Evolutionary conservation across 2,113 vertebrate species (phyloP), one percentile per base, ranked within the genome.

Genomic region (Baryphthengus martii): DNA sequence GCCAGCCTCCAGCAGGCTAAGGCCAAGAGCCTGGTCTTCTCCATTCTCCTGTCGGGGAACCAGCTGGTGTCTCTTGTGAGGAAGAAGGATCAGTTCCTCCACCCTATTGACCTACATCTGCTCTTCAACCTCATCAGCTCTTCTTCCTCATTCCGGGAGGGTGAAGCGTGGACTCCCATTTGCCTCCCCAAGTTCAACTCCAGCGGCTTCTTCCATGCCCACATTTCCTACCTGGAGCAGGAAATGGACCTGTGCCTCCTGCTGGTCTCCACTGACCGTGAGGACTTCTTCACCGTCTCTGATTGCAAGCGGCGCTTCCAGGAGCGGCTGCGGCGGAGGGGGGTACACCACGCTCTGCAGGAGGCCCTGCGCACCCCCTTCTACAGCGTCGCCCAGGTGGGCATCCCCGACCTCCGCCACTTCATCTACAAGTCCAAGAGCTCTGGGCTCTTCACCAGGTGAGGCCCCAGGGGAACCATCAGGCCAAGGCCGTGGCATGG

Each of bases 361-460:
- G 99, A 99, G 67, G 99, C 99, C 3, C 97, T 99, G 39, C 98
- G 97, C 88, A 97, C 95, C 29, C 99, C 99, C 39, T 98, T 97
- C 93, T 99, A 99, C 93, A 98, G 98, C 0, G 98, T 99, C 1
- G 94, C 97, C 65, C 99, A 99, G 94, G 98, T 99, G 67, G 99
- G 98, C 95, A 99, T 99, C 94, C 99, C 99, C 0, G 99, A 99
- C 95, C 99, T 99, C 85, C 97, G 99, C 49, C 99, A 99, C 97
- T 99, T 99, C 97, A 98, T 99, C 94, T 99, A 99, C 97, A 99
- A 99, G 94, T 99, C 99, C 23, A 99, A 99, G 98, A 99, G 99
- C 97, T 99, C 99, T 0, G 99, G 99, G 45, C 98, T 99, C 83
- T 99, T 99, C 97, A 99, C 99, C 97, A 99, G 99, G 99, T 99